Conservation (phyloP, 64 coral and sea anemone genomes). For the Pachyseris speciosa region DNA sequence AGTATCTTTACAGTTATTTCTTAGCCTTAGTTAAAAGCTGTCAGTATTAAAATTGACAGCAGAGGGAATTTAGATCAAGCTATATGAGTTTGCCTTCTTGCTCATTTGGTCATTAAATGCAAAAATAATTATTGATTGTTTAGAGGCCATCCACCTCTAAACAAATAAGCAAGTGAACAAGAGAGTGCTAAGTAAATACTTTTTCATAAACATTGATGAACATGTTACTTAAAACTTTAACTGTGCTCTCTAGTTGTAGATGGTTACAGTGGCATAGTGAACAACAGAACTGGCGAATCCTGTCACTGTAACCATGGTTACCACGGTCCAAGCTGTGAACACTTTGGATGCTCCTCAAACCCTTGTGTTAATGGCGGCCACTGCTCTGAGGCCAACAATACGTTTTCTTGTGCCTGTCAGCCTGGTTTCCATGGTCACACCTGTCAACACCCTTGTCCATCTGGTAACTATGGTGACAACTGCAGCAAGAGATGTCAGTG, state of each 20-base stretch:
- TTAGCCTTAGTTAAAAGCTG: too few relatives aligned
- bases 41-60: too few relatives aligned
- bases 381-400: conserved; percentile 44
- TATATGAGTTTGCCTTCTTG: too few relatives aligned
- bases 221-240: neutral
- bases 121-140: too few relatives aligned
- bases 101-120: too few relatives aligned
- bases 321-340: conserved; percentile 94
- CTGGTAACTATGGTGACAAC: conserved; percentile 84
- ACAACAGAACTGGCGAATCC: conserved; percentile 24
- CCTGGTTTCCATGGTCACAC: conserved; percentile 74
- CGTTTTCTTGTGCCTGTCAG: conserved; percentile 66
- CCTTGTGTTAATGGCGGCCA: conserved; percentile 81
- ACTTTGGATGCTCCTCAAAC: conserved; percentile 83
- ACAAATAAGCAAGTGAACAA: too few relatives aligned
- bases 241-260: neutral
- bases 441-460: conserved; percentile 81
- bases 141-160: too few relatives aligned
- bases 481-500: conserved; percentile 73
- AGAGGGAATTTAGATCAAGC: too few relatives aligned
- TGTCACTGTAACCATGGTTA: conserved; percentile 88
- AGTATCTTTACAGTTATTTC: too few relatives aligned
- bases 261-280: neutral
- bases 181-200: too few relatives aligned
- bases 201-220: too few relatives aligned